phyloP scores from a whole-genome alignment of 2,888 invertebrate species.

The Nymphalis polychloros region DNA sequence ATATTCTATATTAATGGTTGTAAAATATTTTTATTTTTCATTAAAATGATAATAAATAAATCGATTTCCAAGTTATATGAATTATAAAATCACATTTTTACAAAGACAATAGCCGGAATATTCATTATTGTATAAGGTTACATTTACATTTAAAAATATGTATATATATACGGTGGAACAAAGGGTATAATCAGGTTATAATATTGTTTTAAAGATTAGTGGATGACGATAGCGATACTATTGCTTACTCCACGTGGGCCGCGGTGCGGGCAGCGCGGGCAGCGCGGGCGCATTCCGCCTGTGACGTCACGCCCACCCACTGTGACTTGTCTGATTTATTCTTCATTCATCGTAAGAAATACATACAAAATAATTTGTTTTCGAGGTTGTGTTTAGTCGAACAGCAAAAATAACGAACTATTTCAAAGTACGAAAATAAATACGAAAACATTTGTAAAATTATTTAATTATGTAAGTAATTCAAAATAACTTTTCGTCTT shows the following conservation, averaged over 20 bases:
- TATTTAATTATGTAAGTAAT: no score
- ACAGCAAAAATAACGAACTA: neutral
- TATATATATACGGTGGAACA: neutral
- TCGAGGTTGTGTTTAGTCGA: neutral
- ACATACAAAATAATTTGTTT: conserved; percentile 12
- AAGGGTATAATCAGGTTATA: neutral
- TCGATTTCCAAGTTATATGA: no score
- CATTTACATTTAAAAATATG: neutral
- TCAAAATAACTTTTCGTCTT: no score
- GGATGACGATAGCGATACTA: conserved; percentile 43
- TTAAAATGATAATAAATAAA: no score
- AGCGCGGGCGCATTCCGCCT: conserved; percentile 76
- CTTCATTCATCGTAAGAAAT: conserved; percentile 55
- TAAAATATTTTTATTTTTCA: no score
- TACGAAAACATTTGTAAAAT: no score
- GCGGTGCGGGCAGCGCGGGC: conserved; percentile 55
- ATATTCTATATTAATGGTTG: no score
- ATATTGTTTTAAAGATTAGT: conserved; percentile 36
- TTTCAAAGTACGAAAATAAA: no score
- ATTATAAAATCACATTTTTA: no score
- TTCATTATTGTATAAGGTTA: no score
- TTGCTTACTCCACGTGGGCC: conserved; percentile 68
- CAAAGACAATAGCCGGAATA: no score
- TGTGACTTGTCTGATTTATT: conserved; percentile 69
- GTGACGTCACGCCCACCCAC: conserved; percentile 82